phyloP scores from a whole-genome alignment of 2,888 invertebrate genomes.

The Barypeithes pellucidus region DNA sequence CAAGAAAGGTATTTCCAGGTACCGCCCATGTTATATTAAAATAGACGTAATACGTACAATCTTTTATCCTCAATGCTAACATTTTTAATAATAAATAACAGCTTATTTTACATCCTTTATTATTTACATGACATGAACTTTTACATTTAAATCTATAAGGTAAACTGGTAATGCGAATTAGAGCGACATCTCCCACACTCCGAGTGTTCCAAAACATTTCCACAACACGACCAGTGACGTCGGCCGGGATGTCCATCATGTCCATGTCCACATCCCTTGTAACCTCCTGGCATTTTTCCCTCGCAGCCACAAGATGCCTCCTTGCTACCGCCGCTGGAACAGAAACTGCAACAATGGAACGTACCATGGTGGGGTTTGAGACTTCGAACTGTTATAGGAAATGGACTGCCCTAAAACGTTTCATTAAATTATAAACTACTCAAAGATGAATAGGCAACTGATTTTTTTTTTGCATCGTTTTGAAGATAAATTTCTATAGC shows the following conservation, averaged over 20 bases:
- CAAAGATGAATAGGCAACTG: too few relatives aligned
- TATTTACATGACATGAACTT: neutral
- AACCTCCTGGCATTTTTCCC: conserved; percentile 82
- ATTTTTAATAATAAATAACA: neutral
- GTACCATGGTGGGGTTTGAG: conserved; percentile 79
- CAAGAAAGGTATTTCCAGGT: too few relatives aligned
- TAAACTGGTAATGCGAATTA: conserved; percentile 58
- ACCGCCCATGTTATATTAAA: too few relatives aligned
- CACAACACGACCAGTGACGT: conserved; percentile 90
- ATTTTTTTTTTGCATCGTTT: too few relatives aligned
- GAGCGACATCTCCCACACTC: conserved; percentile 74
- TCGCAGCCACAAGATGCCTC: conserved; percentile 82
- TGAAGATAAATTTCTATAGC: too few relatives aligned
- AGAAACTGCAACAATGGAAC: conserved; percentile 88
- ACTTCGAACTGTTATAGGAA: conserved; percentile 77
- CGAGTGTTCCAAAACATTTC: conserved; percentile 76
- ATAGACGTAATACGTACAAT: too few relatives aligned
- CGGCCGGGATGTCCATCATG: conserved; percentile 86
- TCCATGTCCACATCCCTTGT: conserved; percentile 86
- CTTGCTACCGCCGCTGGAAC: conserved; percentile 84
- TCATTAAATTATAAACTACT: too few relatives aligned
- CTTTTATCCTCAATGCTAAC: too few relatives aligned
- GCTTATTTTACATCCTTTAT: neutral
- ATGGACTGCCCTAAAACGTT: conserved; percentile 78
- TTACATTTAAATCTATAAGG: conserved; percentile 21